Base-by-base conservation (phyloP, 37 sponge, comb jelly and placozoan genomes). In the Beroe ovata region DNA sequence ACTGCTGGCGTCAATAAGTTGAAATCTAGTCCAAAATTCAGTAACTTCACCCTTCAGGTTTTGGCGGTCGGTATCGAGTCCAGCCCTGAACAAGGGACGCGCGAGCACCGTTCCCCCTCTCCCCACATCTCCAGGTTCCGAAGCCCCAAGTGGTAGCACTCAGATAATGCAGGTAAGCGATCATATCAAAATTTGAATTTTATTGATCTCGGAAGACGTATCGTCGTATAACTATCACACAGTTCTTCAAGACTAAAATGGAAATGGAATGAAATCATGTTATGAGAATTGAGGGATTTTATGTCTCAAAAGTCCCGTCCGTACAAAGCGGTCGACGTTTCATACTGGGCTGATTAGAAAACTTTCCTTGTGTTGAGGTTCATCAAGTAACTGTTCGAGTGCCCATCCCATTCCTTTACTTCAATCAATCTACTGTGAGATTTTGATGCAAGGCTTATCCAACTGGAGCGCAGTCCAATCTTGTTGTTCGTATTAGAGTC, bases 321-420 rank as follows among this genome's bases (percentile, higher is more conserved):
- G n/a, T n/a, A n/a, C n/a, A 47, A 47, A 61, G 69, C 69, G 69
- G 30, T 66, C 69, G 69, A 66, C 69, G 69, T 66, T 29, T 26
- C 69, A 25, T 29, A 66, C 36, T 66, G 3, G 8, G 2, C 16
- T 33, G 35, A 34, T 62, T 21, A 4, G 11, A 58, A 23, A 62
- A 34, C 0, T 66, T 30, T 66, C 35, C 30, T 66, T 26, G 30
- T 30, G 36, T 66, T 66, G 8, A 66, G 2, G 35, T 66, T 66
- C 35, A 32, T 26, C 8, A 26, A 16, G 69, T 33, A 66, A 32
- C 69, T 66, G 69, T 66, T 66, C 8, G 32, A 29, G 36, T 32
- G 69, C 1, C 69, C 69, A 30, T 66, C 69, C 69, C 69, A 66
- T 66, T 66, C 69, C 36, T 33, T 26, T 6, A 66, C 69, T 14